Evolutionary conservation across 2,113 vertebrate species (phyloP).

Genomic region (Pipra filicauda): DNA sequence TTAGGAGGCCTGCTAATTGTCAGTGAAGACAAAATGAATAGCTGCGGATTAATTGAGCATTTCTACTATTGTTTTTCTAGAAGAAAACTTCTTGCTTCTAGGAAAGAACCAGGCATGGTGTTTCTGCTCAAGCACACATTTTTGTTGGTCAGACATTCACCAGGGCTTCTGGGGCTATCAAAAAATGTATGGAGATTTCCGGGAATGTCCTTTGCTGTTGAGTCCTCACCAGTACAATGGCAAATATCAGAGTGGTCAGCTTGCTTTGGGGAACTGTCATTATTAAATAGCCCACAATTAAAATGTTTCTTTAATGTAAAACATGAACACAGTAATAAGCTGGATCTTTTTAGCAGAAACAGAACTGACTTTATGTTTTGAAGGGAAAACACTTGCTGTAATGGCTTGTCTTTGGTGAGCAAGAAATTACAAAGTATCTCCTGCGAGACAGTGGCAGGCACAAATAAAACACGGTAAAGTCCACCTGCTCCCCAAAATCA

Average conservation of each 20-base stretch:
- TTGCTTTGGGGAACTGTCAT: not conserved
- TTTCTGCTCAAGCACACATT: not conserved
- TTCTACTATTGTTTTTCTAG: conserved; percentile 38
- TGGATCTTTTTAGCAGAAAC: not conserved
- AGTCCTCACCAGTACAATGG: not conserved
- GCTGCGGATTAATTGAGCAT: conserved; percentile 9
- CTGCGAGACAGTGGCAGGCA: not conserved
- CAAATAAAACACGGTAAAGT: not conserved
- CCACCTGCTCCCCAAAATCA: not conserved
- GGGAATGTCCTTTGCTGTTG: not conserved
- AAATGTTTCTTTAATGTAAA: not conserved
- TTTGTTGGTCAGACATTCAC: not conserved
- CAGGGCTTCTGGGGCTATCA: not conserved
- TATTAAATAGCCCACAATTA: not conserved
- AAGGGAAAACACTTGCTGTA: not conserved
- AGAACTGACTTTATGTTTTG: not conserved
- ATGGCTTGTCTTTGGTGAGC: not conserved
- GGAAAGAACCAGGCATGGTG: not conserved
- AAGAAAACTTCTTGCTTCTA: conserved; percentile 45
- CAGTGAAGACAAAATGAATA: conserved; percentile 47
- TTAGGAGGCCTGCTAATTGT: conserved; percentile 42
- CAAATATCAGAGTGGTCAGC: not conserved
- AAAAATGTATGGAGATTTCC: not conserved
- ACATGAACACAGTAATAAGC: not conserved
- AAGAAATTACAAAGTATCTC: not conserved